Percentiles rank a stretch among this genome's conserved stretches.
phyloP scores from a whole-genome alignment of 2,797 vertebrate species.

The Hydrocynus forskahlii region DNA sequence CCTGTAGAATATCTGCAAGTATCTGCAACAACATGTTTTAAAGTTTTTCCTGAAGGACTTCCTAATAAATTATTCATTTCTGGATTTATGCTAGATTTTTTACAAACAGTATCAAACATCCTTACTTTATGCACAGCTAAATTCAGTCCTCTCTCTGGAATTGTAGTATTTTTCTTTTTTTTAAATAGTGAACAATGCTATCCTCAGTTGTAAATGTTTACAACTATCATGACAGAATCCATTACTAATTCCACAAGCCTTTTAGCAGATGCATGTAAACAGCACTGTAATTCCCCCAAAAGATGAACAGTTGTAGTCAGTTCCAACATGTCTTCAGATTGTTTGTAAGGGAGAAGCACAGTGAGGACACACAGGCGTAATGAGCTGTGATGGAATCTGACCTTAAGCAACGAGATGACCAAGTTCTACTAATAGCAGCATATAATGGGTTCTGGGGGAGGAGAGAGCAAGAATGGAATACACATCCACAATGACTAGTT shows the following conservation, averaged over 20 bases:
- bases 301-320: not conserved
- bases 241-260: not conserved
- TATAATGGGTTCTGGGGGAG: not conserved
- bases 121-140: not conserved
- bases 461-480: constrained; percentile 16
- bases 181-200: not conserved
- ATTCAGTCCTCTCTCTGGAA: not conserved
- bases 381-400: constrained; percentile 30
- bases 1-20: no score
- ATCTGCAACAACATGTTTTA: no score
- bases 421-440: constrained; percentile 29
- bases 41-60: no score
- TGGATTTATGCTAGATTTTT: no score
- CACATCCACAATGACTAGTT: not conserved
- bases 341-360: constrained; percentile 9
- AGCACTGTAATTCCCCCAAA: not conserved
- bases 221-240: not conserved
- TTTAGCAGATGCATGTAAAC: not conserved
- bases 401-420: constrained; percentile 42
- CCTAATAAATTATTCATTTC: no score
- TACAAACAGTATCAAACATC: not conserved
- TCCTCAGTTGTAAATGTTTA: constrained; percentile 1
- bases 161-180: not conserved
- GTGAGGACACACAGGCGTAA: not conserved
- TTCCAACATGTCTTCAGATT: constrained; percentile 9